phyloP scores from a whole-genome alignment of 2,113 vertebrate genomes.

The Mystacornis crossleyi region DNA sequence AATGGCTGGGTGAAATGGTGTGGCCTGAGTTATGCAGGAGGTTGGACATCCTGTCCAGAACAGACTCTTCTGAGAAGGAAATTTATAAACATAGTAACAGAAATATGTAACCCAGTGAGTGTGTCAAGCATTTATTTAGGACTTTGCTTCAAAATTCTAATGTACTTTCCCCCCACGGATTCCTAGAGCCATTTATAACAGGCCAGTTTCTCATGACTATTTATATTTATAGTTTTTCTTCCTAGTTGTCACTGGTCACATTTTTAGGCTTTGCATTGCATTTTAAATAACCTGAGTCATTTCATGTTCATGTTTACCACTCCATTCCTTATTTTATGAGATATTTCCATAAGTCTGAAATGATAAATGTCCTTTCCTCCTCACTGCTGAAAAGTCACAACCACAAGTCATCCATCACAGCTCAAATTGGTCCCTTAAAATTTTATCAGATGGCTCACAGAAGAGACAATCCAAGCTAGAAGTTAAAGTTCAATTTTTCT shows the following conservation, averaged over 20 bases:
- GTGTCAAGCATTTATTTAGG: not conserved
- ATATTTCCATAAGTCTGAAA: constrained; percentile 51
- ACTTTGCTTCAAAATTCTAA: constrained; percentile 14
- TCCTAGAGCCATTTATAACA: constrained; percentile 28
- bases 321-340: constrained; percentile 17
- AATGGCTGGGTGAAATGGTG: not conserved
- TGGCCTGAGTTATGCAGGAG: not conserved
- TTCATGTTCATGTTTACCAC: constrained; percentile 47
- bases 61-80: not conserved
- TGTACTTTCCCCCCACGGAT: not conserved
- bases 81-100: not conserved
- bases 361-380: constrained; percentile 43
- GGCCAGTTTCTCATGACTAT: not conserved
- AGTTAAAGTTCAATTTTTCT: not conserved
- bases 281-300: constrained; percentile 28
- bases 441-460: not conserved
- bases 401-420: constrained; percentile 37
- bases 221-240: constrained; percentile 40
- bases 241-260: constrained; percentile 6
- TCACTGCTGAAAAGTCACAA: constrained; percentile 29
- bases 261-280: constrained; percentile 40
- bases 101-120: not conserved
- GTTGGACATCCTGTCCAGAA: not conserved
- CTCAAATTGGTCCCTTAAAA: constrained; percentile 6
- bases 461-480: not conserved